Base-by-base conservation (phyloP, 2,797 vertebrate genomes). In the Sebastes dallii region DNA sequence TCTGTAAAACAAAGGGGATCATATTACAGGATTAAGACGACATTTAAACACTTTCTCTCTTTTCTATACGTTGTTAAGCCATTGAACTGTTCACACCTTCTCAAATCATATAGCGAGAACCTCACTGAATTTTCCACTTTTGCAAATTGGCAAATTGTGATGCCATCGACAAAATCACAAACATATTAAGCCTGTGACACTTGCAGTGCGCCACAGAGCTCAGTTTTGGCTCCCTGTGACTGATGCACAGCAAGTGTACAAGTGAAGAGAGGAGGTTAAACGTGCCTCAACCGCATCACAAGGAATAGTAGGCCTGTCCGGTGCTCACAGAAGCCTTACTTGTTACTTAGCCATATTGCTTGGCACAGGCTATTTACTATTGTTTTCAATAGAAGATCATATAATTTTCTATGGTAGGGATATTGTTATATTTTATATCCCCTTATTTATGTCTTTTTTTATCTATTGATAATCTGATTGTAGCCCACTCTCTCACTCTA, bases 1-100 rank as follows among this genome's bases (percentile, higher is more conserved):
- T 97, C 98, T 99, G 94, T 92, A 92, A 96, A 86, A 83, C 87
- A 91, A 5, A 91, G 4, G 1, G 2, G 16, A 39, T 82, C 54
- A 68, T 20, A 58, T 81, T 64, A 83, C 66, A 86, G 50, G 36
- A 68, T 74, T 68, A 68, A 29, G 8, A 61, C 0, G 1, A 14
- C 8, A 56, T 42, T 42, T 7, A 42, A 56, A 32, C 1, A 2
- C 6, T 59, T 22, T 68, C 2, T 5, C 2, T 30, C 1, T 42
- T 24, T 50, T 42, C 36, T 58, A 2, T 22, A 13, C 1, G 3
- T 34, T 65, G 55, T 81, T 67, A 65, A 73, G 20, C 3, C 24
- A 2, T 20, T 50, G 2, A 55, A 18, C 10, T 32, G n/a, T 67
- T 52, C 39, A 54, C 22, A 60, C 13, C 11, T 25, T 39, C 46